A percentile compares a stretch with the other conserved stretches of the same genome.
phyloP scores from a whole-genome alignment of 2,797 vertebrate species.

The Zalophus californianus region DNA sequence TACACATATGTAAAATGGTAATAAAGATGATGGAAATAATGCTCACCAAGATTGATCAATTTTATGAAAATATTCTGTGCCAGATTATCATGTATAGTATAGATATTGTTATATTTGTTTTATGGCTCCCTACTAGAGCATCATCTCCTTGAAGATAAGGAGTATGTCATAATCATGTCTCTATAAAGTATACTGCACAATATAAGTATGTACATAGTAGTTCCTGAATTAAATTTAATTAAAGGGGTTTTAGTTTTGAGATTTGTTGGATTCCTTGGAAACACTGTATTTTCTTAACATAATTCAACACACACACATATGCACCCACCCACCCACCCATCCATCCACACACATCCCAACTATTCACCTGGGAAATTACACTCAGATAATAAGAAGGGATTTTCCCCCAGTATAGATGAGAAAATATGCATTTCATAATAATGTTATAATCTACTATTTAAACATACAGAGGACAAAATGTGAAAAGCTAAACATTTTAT shows the following conservation, averaged over 20 bases:
- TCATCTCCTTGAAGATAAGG: neutral
- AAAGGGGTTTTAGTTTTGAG: neutral
- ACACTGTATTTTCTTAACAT: neutral
- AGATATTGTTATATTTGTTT: neutral
- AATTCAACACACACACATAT: neutral
- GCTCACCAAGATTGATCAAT: neutral
- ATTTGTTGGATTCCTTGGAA: neutral
- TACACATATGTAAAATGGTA: neutral
- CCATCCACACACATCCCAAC: rapidly evolving
- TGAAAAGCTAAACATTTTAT: conserved; percentile 73
- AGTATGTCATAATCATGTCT: neutral
- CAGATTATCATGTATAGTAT: neutral
- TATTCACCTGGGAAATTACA: neutral
- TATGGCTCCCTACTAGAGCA: neutral
- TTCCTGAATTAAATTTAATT: neutral
- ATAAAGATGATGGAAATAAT: neutral
- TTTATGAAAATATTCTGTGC: conserved; percentile 3
- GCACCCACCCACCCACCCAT: neutral
- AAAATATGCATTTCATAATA: neutral
- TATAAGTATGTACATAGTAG: neutral
- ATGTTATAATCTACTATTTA: conserved; percentile 4
- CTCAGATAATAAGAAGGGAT: neutral
- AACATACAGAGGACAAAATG: neutral
- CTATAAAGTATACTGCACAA: neutral
- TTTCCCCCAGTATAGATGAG: neutral